Evolutionary conservation across 1,140 invertebrate species (phyloP), one percentile per base, ranked within the genome.

Genomic region (Zaprionus ornatus): DNA sequence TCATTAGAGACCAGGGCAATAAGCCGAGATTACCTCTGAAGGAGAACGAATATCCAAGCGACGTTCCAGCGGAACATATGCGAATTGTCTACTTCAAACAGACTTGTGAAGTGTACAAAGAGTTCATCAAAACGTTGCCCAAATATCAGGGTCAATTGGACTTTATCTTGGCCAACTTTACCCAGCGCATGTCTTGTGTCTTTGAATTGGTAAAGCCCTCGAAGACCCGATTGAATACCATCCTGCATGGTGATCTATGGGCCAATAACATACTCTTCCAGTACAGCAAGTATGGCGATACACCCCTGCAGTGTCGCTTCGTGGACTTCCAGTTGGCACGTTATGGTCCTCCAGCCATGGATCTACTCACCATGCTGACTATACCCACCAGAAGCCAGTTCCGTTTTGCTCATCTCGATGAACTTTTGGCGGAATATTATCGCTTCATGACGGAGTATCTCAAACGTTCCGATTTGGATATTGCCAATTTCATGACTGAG

Each of bases 311-410:
- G 1, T 94, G 94, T 15, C 92, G 94, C 12, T 74, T 96, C 5
- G 93, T 96, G 21, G 95, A 96, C 80, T 95, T 94, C 63, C 95
- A 96, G 87, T 91, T 95, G 27, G 93, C 93, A 0, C 80, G 95
- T 29, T 95, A 94, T 82, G 90, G 92, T n/a, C 92, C 93, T 2
- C 94, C 94, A 0, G 93, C 92, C 61, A 65, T 94, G 23, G 94
- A 95, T 80, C 77, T 95, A 10, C 83, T 94, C 0, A 93, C 94
- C 3, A 56, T 94, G 3, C 79, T 95, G 9, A 94, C 93, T 63
- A 93, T 94, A 42, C 94, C 94, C 65, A 94, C 94, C 2, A 93
- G 87, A 0, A 92, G 92, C 59, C 50, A 81, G 54, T 93, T 93
- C 54, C 90, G 94, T 3, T 82, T 93, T 75, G 71, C 92, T 4